Conservation (phyloP, 2,888 invertebrate genomes). For the Pterobdella sp. region DNA sequence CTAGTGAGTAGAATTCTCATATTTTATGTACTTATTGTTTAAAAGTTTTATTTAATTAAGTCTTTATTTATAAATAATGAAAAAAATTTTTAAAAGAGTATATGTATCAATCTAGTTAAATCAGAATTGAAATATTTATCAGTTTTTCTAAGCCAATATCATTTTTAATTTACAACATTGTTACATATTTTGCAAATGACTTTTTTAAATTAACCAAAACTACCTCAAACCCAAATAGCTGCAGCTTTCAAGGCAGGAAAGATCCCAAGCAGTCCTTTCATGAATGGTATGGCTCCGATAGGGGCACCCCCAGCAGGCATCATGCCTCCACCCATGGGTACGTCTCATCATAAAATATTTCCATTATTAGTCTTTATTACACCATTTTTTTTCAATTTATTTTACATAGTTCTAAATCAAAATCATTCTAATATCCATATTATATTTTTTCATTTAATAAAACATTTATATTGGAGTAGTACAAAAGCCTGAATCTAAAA, state of each 20-base stretch:
- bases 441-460: no score
- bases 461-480: no score
- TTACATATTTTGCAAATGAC: neutral
- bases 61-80: neutral
- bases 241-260: slow-evolving; percentile 95
- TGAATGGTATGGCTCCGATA: slow-evolving; percentile 43
- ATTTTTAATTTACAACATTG: neutral
- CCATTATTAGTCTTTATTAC: no score
- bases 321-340: slow-evolving; percentile 45
- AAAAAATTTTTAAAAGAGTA: neutral
- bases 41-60: neutral
- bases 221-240: slow-evolving; percentile 51
- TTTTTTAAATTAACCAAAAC: neutral
- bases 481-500: no score
- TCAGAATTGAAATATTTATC: neutral
- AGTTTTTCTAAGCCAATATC: neutral
- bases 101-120: neutral
- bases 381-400: no score
- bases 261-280: slow-evolving; percentile 81
- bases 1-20: slow-evolving; percentile 45
- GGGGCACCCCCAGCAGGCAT: slow-evolving; percentile 38
- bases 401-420: no score
- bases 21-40: neutral
- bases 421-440: no score
- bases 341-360: slow-evolving; percentile 8